These are phyloP conservation scores for Neolamprologus modestus DNA, from an alignment of 2,113 vertebrate genomes.

Conservation along the genomic window DNA sequence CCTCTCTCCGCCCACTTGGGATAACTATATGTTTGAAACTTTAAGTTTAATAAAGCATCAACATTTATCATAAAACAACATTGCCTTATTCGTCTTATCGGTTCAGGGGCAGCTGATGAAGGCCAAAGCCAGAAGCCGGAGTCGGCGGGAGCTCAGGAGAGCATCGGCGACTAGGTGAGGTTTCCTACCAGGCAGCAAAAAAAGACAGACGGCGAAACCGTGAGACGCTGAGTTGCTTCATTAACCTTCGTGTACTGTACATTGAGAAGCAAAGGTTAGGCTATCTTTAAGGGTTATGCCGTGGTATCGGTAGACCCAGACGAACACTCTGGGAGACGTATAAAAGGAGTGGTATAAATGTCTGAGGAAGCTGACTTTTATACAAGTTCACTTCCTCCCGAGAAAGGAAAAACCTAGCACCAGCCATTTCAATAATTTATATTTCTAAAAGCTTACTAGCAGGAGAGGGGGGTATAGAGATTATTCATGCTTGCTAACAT, in stretches of 20 bases:
- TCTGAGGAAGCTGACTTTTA: conserved; percentile 18
- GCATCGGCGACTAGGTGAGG: conserved; percentile 23
- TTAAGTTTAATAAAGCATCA: not conserved
- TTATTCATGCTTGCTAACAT: conserved; percentile 61
- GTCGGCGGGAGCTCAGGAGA: not conserved
- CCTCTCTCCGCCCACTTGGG: not conserved
- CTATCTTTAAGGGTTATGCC: conserved; percentile 1
- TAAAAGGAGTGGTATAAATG: not conserved
- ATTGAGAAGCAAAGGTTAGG: conserved; percentile 27
- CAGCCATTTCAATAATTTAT: conserved; percentile 58
- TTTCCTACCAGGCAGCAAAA: conserved; percentile 9
- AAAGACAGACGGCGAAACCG: conserved; percentile 47
- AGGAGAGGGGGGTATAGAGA: conserved; percentile 30
- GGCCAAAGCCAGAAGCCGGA: conserved; percentile 1
- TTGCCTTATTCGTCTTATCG: not conserved
- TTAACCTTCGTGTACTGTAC: conserved; percentile 54
- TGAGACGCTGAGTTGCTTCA: conserved; percentile 49
- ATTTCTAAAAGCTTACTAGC: conserved; percentile 48
- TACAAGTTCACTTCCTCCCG: conserved; percentile 7
- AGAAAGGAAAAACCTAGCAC: conserved; percentile 10
- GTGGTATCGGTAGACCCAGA: conserved; percentile 1
- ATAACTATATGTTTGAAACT: not conserved
- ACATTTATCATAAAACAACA: not conserved
- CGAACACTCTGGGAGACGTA: not conserved
- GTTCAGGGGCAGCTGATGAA: not conserved